A percentile compares a stretch with the other conserved stretches of the same genome.
These are phyloP conservation scores for Oscheius sp. DNA, from an alignment of 1,140 invertebrate genomes.

Conservation along the genomic window DNA sequence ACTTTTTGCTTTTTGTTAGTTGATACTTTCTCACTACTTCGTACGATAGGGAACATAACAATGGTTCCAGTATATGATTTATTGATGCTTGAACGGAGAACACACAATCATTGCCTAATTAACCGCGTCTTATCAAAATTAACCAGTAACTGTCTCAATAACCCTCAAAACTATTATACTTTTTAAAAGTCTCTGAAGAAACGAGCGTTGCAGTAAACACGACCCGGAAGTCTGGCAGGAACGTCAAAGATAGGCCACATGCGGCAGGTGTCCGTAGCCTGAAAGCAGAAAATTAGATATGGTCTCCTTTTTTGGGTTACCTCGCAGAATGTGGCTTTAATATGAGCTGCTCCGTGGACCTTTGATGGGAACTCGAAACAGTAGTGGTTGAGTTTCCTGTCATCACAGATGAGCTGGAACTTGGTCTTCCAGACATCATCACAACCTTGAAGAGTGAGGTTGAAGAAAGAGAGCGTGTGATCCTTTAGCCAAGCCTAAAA, in stretches of 20 bases:
- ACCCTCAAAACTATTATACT: not conserved
- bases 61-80: too few relatives aligned
- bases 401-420: not conserved
- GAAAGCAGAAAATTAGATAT: too few relatives aligned
- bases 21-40: too few relatives aligned
- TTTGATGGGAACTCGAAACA: not conserved
- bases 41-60: too few relatives aligned
- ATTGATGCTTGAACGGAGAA: too few relatives aligned
- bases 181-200: slow-evolving; percentile 1
- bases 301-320: too few relatives aligned
- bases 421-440: not conserved
- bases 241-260: slow-evolving; percentile 1
- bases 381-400: not conserved
- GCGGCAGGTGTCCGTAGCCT: not conserved
- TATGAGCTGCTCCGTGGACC: not conserved
- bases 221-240: not conserved
- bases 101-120: too few relatives aligned
- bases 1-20: too few relatives aligned
- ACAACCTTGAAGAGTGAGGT: not conserved
- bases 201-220: not conserved
- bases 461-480: not conserved
- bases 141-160: too few relatives aligned
- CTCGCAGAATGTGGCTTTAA: not conserved
- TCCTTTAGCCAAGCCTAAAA: not conserved
- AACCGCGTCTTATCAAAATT: too few relatives aligned